A percentile compares a stretch with the other conserved stretches of the same genome.
These are phyloP conservation scores for Tuberolachnus salignus DNA, from an alignment of 2,888 invertebrate genomes.

Conservation along the genomic window DNA sequence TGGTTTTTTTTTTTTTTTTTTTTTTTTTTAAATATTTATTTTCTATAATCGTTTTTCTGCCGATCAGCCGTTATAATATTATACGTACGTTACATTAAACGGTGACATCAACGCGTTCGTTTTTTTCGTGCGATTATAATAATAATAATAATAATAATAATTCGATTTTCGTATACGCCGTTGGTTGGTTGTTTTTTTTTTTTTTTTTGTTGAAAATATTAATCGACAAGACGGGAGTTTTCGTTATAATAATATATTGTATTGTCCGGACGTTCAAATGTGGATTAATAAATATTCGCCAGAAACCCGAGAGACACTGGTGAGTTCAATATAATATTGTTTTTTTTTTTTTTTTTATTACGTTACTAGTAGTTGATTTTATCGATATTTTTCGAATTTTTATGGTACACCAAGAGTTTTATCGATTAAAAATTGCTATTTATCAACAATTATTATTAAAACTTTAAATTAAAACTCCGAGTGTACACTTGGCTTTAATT, in stretches of 20 bases:
- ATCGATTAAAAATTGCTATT: no score
- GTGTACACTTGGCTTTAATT: no score
- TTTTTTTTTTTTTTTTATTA: no score
- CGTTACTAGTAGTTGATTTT: no score
- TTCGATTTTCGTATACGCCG: not conserved
- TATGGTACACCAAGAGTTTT: no score
- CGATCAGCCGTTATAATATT: not conserved
- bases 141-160: no score
- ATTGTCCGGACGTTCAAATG: constrained; percentile 26
- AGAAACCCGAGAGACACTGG: constrained; percentile 34
- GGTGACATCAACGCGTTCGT: not conserved
- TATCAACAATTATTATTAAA: no score
- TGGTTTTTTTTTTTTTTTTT: not conserved
- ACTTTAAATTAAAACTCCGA: no score
- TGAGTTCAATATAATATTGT: constrained; percentile 7
- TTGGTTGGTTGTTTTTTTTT: not conserved
- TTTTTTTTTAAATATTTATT: not conserved
- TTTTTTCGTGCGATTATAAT: not conserved
- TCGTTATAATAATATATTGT: not conserved
- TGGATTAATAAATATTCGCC: constrained; percentile 42
- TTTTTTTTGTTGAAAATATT: not conserved
- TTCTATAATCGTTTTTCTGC: not conserved
- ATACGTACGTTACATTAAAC: not conserved
- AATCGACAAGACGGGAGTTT: not conserved
- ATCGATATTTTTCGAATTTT: no score